These are phyloP conservation scores for Onychostruthus taczanowskii DNA, from an alignment of 2,113 vertebrate genomes.

Conservation along the genomic window DNA sequence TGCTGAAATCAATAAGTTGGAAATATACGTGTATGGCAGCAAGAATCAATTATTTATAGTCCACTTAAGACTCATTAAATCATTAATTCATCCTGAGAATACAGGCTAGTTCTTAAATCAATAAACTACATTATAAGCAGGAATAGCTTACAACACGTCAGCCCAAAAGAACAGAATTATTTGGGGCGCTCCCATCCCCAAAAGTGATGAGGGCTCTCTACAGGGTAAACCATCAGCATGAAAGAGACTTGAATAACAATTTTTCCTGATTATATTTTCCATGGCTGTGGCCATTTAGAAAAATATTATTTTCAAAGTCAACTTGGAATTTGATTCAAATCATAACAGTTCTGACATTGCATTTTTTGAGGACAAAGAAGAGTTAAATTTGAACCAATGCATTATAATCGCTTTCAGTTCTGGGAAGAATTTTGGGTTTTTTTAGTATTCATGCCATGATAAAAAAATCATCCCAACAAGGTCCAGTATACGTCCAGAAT, in stretches of 20 bases:
- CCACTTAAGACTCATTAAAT: background rate
- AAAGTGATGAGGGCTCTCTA: accelerated
- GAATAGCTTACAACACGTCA: background rate
- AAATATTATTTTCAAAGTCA: background rate
- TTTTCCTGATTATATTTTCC: background rate
- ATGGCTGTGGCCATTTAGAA: background rate
- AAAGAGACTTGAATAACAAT: background rate
- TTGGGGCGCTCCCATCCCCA: background rate
- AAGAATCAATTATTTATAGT: background rate
- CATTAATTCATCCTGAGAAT: background rate
- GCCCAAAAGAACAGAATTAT: background rate
- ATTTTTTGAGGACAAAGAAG: background rate
- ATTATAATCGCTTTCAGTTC: no score
- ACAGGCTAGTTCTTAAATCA: background rate
- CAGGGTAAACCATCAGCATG: background rate
- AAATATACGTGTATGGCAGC: background rate
- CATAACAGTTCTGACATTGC: background rate
- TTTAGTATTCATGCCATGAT: no score
- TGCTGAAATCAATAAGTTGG: background rate
- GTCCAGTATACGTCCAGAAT: no score
- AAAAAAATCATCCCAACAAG: no score
- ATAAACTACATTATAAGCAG: background rate
- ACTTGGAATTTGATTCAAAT: background rate
- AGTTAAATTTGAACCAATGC: background rate
- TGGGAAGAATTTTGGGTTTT: no score